A percentile compares a stretch with the other conserved stretches of the same genome.
Evolutionary conservation across 92 coral and sea anemone genomes (phyloP).

Genomic region (Parazoanthus atlanticus): DNA sequence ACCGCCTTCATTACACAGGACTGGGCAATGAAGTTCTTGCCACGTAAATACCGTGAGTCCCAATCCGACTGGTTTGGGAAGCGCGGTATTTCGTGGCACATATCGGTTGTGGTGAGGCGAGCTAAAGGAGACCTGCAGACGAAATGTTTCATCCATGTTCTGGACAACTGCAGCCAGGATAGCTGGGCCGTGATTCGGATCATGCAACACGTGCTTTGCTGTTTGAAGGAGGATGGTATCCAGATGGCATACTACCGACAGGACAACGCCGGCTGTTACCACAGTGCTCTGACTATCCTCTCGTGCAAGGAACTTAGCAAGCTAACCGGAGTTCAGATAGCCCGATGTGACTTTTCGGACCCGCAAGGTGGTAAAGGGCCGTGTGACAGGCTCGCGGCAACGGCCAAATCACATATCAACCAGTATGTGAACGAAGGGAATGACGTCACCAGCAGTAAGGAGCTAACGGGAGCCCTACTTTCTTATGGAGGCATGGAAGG

Average conservation of each 20-base stretch:
- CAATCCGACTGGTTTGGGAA: slow-evolving; percentile 12
- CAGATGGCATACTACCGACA: slow-evolving; percentile 13
- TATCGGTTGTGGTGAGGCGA: neutral
- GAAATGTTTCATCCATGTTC: neutral
- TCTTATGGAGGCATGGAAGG: slow-evolving; percentile 28
- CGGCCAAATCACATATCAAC: slow-evolving; percentile 14
- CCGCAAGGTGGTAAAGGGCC: slow-evolving; percentile 34
- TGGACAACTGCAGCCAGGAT: slow-evolving; percentile 6
- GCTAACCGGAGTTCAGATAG: neutral
- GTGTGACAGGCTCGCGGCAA: neutral
- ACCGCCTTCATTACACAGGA: neutral
- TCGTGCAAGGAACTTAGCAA: slow-evolving; percentile 10
- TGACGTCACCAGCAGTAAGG: neutral
- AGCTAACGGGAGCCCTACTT: neutral
- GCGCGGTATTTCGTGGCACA: slow-evolving; percentile 1
- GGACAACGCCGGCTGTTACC: slow-evolving; percentile 45
- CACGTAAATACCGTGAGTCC: neutral
- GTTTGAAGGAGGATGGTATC: neutral
- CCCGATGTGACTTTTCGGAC: neutral
- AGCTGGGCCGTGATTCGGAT: neutral
- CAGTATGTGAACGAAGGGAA: slow-evolving; percentile 22
- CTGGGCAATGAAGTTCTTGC: slow-evolving; percentile 12
- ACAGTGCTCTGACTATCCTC: slow-evolving; percentile 6
- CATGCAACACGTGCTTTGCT: neutral
- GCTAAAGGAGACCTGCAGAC: neutral